Evolutionary conservation across 2,888 invertebrate genomes (phyloP), one percentile per base, ranked within the genome.

Genomic region (Reticulitermes lucifugus): DNA sequence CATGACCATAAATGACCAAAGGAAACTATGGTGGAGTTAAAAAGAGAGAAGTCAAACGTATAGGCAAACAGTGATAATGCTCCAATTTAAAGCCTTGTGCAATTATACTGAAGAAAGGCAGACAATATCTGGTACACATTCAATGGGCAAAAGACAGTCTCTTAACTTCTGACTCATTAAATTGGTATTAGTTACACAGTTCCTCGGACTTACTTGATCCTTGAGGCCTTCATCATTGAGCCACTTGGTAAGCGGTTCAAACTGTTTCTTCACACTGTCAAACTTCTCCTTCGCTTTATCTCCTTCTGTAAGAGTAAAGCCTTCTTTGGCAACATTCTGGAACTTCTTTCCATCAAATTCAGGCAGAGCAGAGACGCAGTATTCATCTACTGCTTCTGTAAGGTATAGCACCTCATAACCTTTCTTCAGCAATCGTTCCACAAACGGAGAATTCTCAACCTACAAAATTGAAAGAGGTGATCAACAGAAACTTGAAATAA

Each of bases 241-340:
- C 98, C 99, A 99, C 89, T 95, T 95, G 29, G 96, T 95, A 86
- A 99, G 93, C 79, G 99, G 98, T 91, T 98, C 97, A 91, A 95
- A 98, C 85, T 94, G 94, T 88, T 93, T 93, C 90, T 96, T 95
- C 86, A 96, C 90, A 85, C 94, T 94, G 90, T 98, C 97, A 89
- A 95, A 91, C 88, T 94, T 94, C 90, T 96, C 96, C 91, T 97
- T 96, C 87, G 86, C 85, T 91, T 91, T 86, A 14, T 85, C 86
- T n/a, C 90, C 93, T 89, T 98, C 97, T 77, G 96, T 94, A 14
- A 99, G 91, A 88, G 95, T 94, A 90, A 99, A 95, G 59, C 98
- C 98, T 92, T 99, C 99, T 92, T 99, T 99, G 88, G 99, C 99
- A 84, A 99, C 98, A 91, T 99, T 99, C 92, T 98, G 98, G 96